Base-by-base conservation (phyloP, 2,113 vertebrate species). In the Odontesthes bonariensis region DNA sequence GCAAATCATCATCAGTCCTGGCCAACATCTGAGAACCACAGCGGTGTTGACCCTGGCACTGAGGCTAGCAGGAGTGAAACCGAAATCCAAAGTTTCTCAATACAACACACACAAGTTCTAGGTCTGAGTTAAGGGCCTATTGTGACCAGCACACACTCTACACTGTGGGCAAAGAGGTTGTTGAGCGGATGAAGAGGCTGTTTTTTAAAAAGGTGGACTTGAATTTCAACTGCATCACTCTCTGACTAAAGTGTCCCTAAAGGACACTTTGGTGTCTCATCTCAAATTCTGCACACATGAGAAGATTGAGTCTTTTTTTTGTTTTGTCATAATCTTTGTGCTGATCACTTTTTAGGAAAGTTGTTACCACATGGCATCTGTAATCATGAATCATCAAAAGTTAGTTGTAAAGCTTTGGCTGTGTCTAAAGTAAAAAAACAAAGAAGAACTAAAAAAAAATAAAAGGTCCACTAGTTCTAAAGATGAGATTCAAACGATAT, bases 31-130 rank as follows among this genome's bases (percentile, higher is more conserved):
- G 58, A 87, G 74, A 85, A 83, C 85, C 86, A 78, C 85, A 88
- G 89, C 55, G 1, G 56, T 90, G 90, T 90, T 91, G 88, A 89
- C 85, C 80, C 89, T 91, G 89, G 89, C 88, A 73, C 81, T 6
- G 85, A 85, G 85, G 87, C 86, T 75, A 85, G 77, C 86, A 82
- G 79, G 78, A 82, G 83, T 86, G 81, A 87, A 91, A 88, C 85
- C 67, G n/a, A 87, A 89, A 81, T 74, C 76, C 84, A 81, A 49
- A 75, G 63, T 76, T 81, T 80, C 84, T 88, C 70, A 83, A 81
- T 72, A n/a, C 76, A 19, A 65, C 51, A 61, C 72, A 70, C 65
- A 75, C 85, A 62, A 77, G 60, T 60, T 79, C 69, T 77, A 65
- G 65, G 71, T 61, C 77, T 33, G 51, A 66, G 71, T 20, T 73